Base-by-base conservation (phyloP, 2,888 invertebrate genomes). In the Altica lythri region DNA sequence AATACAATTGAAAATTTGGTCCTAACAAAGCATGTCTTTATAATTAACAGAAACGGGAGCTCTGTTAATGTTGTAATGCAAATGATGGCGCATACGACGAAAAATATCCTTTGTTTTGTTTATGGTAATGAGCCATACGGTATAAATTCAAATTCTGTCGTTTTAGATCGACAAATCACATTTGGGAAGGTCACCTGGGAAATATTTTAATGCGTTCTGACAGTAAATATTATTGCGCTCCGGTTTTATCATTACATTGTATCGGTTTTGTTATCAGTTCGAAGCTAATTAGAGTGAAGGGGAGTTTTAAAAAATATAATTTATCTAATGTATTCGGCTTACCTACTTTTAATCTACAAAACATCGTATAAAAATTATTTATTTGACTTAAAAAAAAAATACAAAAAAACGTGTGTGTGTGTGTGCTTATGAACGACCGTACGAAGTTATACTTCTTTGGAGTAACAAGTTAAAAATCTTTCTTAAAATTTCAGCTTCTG, bases 131-230 rank as follows among this genome's bases (percentile, higher is more conserved):
- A 34, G 34, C 5, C 9, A n/a, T 9, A 3, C 10, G 16, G 16
- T 4, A 34, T 27, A 37, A 37, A 48, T 49, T 42, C 40, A 25
- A 45, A 46, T 52, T 42, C 34, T 47, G 38, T 45, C 34, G 16
- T 51, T 42, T 34, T 34, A 48, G 51, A 50, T 56, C 53, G 45
- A 53, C 55, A 56, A 58, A 62, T 60, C 62, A 60, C 57, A 57
- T 59, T 54, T 45, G 44, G 45, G 4, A 9, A 1, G 48, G 45
- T 42, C 62, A 29, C 60, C 38, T 45, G 60, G 62, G 62, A 63
- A 63, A 61, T 63, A 60, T 52, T 63, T 59, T 63, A 63, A 63
- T 63, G 62, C 59, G 38, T 47, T 57, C 27, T 30, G 48, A 55
- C 50, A 34, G 51, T 45, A 48, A 55, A 59, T 54, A 43, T 34